Evolutionary conservation across 92 coral and sea anemone species (phyloP), one percentile per base, ranked within the genome.

Genomic region (Phymanthus crucifer): DNA sequence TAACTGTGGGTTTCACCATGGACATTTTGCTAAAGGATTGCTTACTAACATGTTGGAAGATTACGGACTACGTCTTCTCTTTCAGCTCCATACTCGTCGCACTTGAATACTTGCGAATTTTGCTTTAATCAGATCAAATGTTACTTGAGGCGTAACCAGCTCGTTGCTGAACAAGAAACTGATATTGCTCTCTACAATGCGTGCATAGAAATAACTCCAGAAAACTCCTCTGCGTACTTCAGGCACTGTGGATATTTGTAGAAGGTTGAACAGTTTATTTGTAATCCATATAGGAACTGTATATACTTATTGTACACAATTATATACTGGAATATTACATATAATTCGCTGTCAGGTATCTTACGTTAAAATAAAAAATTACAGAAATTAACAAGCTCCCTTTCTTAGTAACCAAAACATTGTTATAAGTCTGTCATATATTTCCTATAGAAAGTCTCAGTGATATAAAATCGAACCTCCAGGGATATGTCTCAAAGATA

Each of bases 1-100:
- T 76, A 84, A 84, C 73, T 86, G 90, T 32, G 79, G 83, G n/a
- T 86, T 82, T n/a, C 86, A 82, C 24, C 80, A 82, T 45, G 87
- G 81, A 52, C 74, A 35, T n/a, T 83, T 83, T 54, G 57, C 68
- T 31, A 70, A 83, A 69, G 66, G 40, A 2, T 38, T 76, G 70
- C 87, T 83, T 6, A 46, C 68, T n/a, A 66, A 76, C 57, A 75
- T 83, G 79, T 66, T 72, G 31, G 86, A 31, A 29, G 87, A 84
- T 36, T 80, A 48, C 29, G 78, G 85, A 31, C 23, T 80, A 13
- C 70, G 70, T 36, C 40, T 80, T 16, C 31, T 70, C 13, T 80
- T 32, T 37, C 85, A 80, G 78, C 85, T 56, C 56, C 83, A 46
- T 66, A 78, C 40, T 78, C 72, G 3, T 75, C 83, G 17, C 74